These are phyloP conservation scores for Meleagris gallopavo DNA, from an alignment of 2,113 vertebrate species.

Conservation along the genomic window DNA sequence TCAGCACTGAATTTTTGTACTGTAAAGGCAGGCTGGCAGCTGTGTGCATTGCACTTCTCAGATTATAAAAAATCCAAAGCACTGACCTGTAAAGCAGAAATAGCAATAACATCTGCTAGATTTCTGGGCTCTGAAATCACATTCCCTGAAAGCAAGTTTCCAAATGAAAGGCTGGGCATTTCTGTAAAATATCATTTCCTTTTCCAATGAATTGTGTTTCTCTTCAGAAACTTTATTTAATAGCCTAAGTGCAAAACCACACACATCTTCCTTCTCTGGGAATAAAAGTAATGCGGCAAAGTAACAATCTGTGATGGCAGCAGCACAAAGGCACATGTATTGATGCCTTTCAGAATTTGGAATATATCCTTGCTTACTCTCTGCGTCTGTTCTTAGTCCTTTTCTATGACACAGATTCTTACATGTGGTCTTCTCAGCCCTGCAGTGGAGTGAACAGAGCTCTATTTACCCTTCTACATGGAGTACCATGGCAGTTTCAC, in stretches of 20 bases:
- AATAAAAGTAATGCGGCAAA: not conserved
- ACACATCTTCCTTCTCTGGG: not conserved
- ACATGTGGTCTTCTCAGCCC: not conserved
- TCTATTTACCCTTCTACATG: rapidly evolving
- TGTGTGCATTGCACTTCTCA: constrained; percentile 26
- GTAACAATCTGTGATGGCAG: not conserved
- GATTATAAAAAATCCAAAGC: not conserved
- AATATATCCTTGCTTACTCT: not conserved
- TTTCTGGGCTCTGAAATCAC: constrained; percentile 44
- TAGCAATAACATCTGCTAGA: constrained; percentile 53
- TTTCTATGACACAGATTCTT: not conserved
- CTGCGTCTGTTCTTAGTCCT: not conserved
- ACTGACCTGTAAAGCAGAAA: constrained; percentile 59
- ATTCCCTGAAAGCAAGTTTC: constrained; percentile 29
- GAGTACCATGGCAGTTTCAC: not conserved
- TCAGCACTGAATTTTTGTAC: not conserved
- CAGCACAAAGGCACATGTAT: not conserved
- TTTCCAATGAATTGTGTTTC: not conserved
- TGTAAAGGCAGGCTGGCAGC: not conserved
- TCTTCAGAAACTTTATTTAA: constrained; percentile 8
- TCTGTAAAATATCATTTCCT: constrained; percentile 22
- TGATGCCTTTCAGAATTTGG: not conserved
- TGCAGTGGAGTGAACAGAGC: not conserved
- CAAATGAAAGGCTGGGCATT: constrained; percentile 26
- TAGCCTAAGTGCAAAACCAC: not conserved